phyloP scores from a whole-genome alignment of 35 echinoderm and acorn worm genomes.

The Patiria miniata region DNA sequence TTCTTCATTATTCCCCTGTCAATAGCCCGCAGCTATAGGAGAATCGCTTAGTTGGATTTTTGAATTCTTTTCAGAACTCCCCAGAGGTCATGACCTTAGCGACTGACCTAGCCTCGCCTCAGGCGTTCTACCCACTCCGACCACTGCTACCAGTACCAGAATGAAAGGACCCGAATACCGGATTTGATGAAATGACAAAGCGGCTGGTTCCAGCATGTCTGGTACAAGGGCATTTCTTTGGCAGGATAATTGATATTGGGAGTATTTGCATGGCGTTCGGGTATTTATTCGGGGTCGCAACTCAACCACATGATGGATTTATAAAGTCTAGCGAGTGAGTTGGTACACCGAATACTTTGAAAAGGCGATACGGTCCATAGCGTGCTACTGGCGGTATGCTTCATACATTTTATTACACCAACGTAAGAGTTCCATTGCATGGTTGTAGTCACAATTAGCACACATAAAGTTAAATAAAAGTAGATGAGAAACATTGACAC shows the following conservation, averaged over 20 bases:
- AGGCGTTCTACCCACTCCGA: background rate
- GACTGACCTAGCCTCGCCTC: conserved; percentile 23
- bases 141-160: background rate
- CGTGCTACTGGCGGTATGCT: no score
- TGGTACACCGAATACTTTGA: no score
- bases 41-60: background rate
- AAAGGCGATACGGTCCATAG: no score
- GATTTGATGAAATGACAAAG: conserved; percentile 11
- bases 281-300: no score
- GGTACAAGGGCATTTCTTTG: background rate
- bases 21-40: background rate
- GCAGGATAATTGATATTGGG: conserved; percentile 12
- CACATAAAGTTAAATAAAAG: no score
- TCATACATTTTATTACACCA: no score
- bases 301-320: no score
- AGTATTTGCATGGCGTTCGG: no score
- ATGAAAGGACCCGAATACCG: conserved; percentile 6
- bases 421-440: no score
- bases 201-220: background rate
- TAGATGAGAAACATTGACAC: no score
- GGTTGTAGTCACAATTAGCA: no score
- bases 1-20: background rate
- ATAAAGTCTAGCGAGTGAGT: no score
- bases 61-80: background rate
- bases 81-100: background rate